These are phyloP conservation scores for Athene noctua DNA, from an alignment of 2,113 vertebrate species.

Conservation along the genomic window DNA sequence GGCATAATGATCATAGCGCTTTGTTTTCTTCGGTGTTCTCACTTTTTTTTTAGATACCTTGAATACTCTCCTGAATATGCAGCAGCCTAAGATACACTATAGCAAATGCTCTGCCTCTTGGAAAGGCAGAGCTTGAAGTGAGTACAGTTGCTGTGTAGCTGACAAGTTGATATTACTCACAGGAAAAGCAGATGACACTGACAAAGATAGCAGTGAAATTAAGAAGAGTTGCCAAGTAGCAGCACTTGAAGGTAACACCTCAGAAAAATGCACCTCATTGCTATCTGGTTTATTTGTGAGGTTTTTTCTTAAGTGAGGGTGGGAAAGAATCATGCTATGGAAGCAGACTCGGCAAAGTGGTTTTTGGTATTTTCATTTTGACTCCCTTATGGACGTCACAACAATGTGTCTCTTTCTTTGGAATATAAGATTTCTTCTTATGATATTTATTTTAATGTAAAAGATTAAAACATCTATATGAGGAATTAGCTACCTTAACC, in stretches of 20 bases:
- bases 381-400: background rate
- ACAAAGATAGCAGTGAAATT: background rate
- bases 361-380: background rate
- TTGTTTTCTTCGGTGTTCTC: background rate
- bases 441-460: background rate
- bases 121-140: background rate
- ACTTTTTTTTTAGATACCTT: background rate
- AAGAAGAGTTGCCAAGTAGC: slow-evolving; percentile 10
- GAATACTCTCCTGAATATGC: background rate
- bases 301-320: background rate
- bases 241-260: background rate
- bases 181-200: background rate
- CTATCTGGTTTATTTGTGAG: background rate
- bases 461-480: background rate
- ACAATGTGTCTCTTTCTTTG: background rate
- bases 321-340: background rate
- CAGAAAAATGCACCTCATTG: background rate
- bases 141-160: background rate
- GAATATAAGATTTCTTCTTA: background rate
- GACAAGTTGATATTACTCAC: background rate
- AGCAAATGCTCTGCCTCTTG: background rate
- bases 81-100: background rate
- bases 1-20: background rate
- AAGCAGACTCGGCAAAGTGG: background rate
- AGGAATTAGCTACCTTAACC: background rate